Evolutionary conservation across 2,888 invertebrate genomes (phyloP).

Genomic region (Rhopalosiphum nymphaeae): DNA sequence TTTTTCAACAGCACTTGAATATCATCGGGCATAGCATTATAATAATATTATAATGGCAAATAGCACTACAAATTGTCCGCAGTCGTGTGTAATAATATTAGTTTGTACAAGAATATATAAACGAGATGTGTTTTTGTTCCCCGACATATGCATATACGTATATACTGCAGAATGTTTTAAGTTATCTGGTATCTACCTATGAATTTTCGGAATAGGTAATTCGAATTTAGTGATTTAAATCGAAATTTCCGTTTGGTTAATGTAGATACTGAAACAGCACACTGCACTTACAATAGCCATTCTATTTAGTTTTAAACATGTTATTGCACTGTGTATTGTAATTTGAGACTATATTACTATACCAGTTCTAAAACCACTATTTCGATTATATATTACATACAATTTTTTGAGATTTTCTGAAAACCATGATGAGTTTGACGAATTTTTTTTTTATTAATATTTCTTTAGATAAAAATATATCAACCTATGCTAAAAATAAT

Average conservation of each 20-base stretch:
- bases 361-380: neutral
- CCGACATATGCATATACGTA: neutral
- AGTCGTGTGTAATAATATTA: neutral
- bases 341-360: too few relatives aligned
- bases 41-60: neutral
- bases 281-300: neutral
- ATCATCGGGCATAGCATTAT: neutral
- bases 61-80: neutral
- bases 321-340: neutral
- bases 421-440: neutral
- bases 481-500: neutral
- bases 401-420: neutral
- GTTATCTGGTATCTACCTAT: neutral
- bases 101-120: neutral
- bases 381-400: neutral
- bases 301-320: neutral
- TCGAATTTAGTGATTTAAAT: neutral
- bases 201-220: neutral
- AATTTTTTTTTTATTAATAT: too few relatives aligned
- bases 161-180: neutral
- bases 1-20: neutral
- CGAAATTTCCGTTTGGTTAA: neutral
- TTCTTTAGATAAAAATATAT: neutral
- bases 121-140: neutral
- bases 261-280: neutral